Percentiles rank a stretch among this genome's conserved stretches.
Evolutionary conservation across 1,140 invertebrate species (phyloP).

Genomic region (Gryon sp.): DNA sequence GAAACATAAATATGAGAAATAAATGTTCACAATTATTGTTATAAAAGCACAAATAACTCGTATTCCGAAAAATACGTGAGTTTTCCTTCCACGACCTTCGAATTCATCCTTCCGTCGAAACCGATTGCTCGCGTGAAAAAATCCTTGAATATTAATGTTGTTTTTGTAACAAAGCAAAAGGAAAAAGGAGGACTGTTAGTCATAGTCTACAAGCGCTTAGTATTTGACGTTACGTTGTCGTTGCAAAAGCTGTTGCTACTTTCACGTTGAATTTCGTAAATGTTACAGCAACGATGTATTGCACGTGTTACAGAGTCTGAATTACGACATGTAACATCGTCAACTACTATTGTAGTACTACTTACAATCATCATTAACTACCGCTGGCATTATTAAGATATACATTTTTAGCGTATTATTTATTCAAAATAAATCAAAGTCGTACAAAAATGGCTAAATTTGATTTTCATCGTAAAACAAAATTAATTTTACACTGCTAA

Average conservation of each 20-base stretch:
- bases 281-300: constrained; percentile 33
- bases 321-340: constrained; percentile 28
- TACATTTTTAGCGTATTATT: too few species aligned
- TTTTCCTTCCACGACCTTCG: constrained; percentile 18
- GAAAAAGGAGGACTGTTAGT: constrained; percentile 31
- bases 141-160: constrained; percentile 40
- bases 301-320: constrained; percentile 6
- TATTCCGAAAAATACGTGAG: not conserved
- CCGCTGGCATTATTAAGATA: constrained; percentile 1
- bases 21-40: too few species aligned
- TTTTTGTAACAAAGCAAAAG: constrained; percentile 19
- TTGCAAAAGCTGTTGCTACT: constrained; percentile 49
- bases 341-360: constrained; percentile 30
- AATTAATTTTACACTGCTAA: too few species aligned
- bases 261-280: constrained; percentile 48
- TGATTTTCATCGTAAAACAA: too few species aligned
- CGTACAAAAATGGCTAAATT: too few species aligned
- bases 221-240: constrained; percentile 27
- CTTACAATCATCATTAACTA: constrained; percentile 14
- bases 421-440: not conserved
- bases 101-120: constrained; percentile 8
- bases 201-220: constrained; percentile 23
- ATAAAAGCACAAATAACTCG: too few species aligned
- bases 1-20: too few species aligned
- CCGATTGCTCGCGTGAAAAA: constrained; percentile 24